These are phyloP conservation scores for Tetragnatha montana DNA, from an alignment of 2,888 invertebrate genomes.

Conservation along the genomic window DNA sequence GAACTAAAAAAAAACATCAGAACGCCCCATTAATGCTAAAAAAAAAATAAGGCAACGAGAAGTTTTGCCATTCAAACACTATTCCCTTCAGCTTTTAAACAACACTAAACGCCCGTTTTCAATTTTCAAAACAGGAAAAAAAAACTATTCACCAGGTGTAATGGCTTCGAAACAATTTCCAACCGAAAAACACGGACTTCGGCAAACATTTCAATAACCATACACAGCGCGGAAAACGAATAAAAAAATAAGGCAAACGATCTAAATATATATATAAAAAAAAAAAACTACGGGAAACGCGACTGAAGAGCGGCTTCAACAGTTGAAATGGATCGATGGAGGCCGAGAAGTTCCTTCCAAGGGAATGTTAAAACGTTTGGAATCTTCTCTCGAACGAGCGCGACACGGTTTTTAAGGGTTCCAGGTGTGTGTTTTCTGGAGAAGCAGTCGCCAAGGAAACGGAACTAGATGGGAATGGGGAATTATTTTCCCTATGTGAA, in stretches of 20 bases:
- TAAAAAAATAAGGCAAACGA: background rate
- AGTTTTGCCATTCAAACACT: no score
- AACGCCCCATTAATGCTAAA: no score
- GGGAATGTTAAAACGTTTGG: background rate
- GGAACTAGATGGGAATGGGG: background rate
- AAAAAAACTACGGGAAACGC: background rate
- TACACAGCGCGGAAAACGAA: background rate
- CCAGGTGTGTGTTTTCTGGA: background rate
- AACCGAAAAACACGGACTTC: background rate
- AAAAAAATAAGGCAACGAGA: no score
- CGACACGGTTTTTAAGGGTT: background rate
- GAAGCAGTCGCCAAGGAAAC: background rate
- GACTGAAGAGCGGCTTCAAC: conserved; percentile 10
- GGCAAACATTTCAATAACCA: background rate
- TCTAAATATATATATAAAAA: background rate
- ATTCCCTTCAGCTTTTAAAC: no score
- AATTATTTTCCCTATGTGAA: background rate
- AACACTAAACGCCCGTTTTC: no score
- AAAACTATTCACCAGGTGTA: background rate
- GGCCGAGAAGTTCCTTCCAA: background rate
- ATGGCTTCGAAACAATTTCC: background rate
- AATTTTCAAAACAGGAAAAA: no score
- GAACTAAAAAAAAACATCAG: no score
- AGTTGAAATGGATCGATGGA: conserved; percentile 10
- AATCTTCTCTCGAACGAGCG: background rate